These are phyloP conservation scores for Burhinus oedicnemus DNA, from an alignment of 2,113 vertebrate genomes.

Conservation along the genomic window DNA sequence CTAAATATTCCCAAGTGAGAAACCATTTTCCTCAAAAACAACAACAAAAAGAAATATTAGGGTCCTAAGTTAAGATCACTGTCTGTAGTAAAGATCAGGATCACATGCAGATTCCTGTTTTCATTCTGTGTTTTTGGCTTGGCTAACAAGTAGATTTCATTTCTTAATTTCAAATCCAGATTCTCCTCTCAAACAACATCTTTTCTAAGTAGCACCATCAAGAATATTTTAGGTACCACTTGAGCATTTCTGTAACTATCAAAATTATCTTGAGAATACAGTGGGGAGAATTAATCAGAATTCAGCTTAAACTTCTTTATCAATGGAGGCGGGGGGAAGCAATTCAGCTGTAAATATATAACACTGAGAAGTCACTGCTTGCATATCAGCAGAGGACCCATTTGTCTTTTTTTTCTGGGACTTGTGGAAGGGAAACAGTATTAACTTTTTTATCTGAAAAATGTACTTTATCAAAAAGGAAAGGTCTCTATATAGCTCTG, in stretches of 20 bases:
- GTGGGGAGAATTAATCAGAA: not conserved
- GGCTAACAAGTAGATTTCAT: not conserved
- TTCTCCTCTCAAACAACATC: not conserved
- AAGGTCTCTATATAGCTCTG: not conserved
- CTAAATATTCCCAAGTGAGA: not conserved
- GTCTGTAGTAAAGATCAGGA: not conserved
- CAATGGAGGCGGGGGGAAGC: not conserved
- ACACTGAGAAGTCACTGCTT: not conserved
- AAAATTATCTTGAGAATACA: not conserved
- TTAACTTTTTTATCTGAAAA: not conserved
- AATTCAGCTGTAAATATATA: not conserved
- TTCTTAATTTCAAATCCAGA: not conserved
- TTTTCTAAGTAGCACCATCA: not conserved
- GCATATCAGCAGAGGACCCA: not conserved
- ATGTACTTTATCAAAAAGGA: not conserved
- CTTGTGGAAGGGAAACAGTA: not conserved
- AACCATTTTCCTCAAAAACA: not conserved
- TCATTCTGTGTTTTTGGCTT: not conserved
- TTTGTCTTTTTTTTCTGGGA: not conserved
- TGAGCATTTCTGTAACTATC: not conserved
- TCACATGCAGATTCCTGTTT: not conserved
- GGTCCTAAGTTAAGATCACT: not conserved
- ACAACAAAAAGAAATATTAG: not conserved
- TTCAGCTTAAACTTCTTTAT: not conserved
- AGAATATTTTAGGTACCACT: not conserved